Conservation (phyloP, 2,113 vertebrate genomes). For the Stomatorhinus ivindoensis region DNA sequence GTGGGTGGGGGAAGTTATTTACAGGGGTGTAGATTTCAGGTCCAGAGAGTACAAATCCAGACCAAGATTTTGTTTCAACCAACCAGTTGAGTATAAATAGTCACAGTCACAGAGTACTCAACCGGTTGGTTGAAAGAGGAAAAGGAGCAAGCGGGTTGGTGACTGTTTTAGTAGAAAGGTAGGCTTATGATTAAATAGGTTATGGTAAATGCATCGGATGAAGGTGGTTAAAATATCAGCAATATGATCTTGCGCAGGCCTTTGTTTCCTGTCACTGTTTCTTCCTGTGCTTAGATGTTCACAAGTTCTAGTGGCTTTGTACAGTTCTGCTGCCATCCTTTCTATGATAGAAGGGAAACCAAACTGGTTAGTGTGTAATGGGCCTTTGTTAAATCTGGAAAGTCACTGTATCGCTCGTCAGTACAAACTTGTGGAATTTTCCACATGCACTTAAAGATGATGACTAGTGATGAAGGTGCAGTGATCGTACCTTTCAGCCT, state of each 20-base stretch:
- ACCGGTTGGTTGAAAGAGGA: too few species aligned
- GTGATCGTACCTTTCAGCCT: slow-evolving; percentile 76
- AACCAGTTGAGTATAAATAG: too few species aligned
- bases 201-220: not conserved
- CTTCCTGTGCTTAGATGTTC: not conserved
- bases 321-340: not conserved
- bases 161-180: not conserved
- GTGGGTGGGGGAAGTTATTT: too few species aligned
- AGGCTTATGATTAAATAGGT: not conserved
- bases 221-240: not conserved
- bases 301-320: not conserved
- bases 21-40: too few species aligned
- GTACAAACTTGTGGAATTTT: not conserved
- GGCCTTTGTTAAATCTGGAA: not conserved
- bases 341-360: not conserved
- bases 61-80: too few species aligned
- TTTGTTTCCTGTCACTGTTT: not conserved
- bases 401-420: too few species aligned
- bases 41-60: too few species aligned
- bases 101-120: too few species aligned
- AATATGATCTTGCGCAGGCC: not conserved
- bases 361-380: not conserved
- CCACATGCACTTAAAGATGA: not conserved
- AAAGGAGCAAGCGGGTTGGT: not conserved
- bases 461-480: not conserved